Evolutionary conservation across 2,888 invertebrate genomes (phyloP).

Genomic region (Petrolisthes manimaculis): DNA sequence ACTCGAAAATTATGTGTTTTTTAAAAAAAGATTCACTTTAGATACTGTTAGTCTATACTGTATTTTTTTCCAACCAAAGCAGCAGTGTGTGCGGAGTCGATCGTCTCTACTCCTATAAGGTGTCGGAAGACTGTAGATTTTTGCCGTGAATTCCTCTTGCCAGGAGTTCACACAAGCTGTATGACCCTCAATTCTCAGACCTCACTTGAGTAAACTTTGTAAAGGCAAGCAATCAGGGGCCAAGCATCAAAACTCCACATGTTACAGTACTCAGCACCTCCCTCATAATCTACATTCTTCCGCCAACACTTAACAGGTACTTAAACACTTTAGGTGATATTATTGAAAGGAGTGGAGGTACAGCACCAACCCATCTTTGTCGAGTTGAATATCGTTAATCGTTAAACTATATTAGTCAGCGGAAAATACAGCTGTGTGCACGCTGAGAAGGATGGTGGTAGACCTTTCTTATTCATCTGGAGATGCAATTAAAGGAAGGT

Average conservation of each 20-base stretch:
- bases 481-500: no score
- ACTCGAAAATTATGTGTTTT: constrained; percentile 49
- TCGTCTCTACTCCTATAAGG: constrained; percentile 15
- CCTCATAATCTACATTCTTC: constrained; percentile 58
- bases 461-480: no score
- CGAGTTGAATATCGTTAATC: no score
- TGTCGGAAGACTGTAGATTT: constrained; percentile 61
- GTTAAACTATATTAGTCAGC: no score
- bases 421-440: no score
- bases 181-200: constrained; percentile 52
- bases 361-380: no score
- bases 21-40: constrained; percentile 50
- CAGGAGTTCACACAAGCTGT: constrained; percentile 49
- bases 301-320: constrained; percentile 59
- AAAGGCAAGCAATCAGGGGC: constrained; percentile 63
- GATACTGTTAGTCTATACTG: constrained; percentile 44
- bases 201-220: constrained; percentile 56
- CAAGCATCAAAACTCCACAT: constrained; percentile 61
- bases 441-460: no score
- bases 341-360: no score
- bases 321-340: constrained; percentile 33
- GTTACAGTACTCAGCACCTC: constrained; percentile 60
- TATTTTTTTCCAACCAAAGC: constrained; percentile 39
- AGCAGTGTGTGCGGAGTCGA: constrained; percentile 27
- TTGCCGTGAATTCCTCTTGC: constrained; percentile 50